A percentile compares a stretch with the other conserved stretches of the same genome.
phyloP scores from a whole-genome alignment of 1,140 invertebrate genomes.

The Panonychus citri region DNA sequence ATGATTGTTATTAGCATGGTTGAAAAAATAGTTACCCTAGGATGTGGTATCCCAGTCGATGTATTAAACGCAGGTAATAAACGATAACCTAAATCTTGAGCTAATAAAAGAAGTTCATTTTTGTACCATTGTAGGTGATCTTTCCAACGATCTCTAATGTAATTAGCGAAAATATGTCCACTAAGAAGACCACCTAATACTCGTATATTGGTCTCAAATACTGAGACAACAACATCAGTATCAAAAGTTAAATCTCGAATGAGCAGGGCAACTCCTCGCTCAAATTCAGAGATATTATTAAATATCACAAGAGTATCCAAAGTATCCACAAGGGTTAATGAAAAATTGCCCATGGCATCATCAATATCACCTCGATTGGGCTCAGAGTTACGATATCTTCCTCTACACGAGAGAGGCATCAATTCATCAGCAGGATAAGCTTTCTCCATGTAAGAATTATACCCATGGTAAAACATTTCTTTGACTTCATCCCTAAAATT shows the following conservation, averaged over 20 bases:
- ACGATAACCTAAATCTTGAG: slow-evolving; percentile 70
- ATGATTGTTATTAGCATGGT: neutral
- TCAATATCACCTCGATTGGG: slow-evolving; percentile 81
- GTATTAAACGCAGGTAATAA: slow-evolving; percentile 92
- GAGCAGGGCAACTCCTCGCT: slow-evolving; percentile 61
- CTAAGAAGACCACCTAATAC: slow-evolving; percentile 78
- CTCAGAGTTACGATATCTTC: slow-evolving; percentile 49
- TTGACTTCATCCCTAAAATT: slow-evolving; percentile 43
- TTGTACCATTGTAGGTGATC: slow-evolving; percentile 45
- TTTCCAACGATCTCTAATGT: slow-evolving; percentile 42
- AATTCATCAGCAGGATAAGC: slow-evolving; percentile 95
- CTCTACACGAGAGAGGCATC: slow-evolving; percentile 87
- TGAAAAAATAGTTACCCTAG: slow-evolving; percentile 35
- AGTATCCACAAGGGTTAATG: slow-evolving; percentile 78
- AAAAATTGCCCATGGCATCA: slow-evolving; percentile 86
- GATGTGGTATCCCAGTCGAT: slow-evolving; percentile 85
- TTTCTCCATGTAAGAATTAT: slow-evolving; percentile 83
- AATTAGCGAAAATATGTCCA: slow-evolving; percentile 67
- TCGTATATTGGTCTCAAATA: slow-evolving; percentile 95
- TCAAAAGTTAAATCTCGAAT: slow-evolving; percentile 71
- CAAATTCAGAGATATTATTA: slow-evolving; percentile 51
- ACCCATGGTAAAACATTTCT: slow-evolving; percentile 87
- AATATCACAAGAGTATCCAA: slow-evolving; percentile 69
- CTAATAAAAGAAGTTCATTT: slow-evolving; percentile 65
- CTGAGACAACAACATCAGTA: slow-evolving; percentile 79